Evolutionary conservation across 2,113 vertebrate genomes (phyloP), one percentile per base, ranked within the genome.

Genomic region (Turdus rufiventris): DNA sequence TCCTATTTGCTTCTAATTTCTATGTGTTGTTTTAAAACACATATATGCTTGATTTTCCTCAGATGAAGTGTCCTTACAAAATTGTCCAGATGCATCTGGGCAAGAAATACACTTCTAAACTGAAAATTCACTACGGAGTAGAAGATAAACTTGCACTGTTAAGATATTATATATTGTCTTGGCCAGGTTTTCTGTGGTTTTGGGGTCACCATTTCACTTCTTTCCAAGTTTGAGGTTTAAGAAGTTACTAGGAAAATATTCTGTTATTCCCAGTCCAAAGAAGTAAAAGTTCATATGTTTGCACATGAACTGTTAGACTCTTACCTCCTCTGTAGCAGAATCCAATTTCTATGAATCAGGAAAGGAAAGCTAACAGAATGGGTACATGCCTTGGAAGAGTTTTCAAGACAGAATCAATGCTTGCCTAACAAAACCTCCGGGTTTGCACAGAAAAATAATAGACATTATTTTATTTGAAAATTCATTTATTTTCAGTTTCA

Each of bases 101-200:
- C 42, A 88, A 80, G 23, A 91, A 93, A 67, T 63, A 43, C 4
- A 18, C 57, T 82, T 28, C 43, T 89, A 77, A 84, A 88, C 26
- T 47, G 43, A 74, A 71, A 85, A 71, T 34, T 85, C 65, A 81
- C 42, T 63, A 65, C 12, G 6, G n/a, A 87, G 24, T 71, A 43
- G 42, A 76, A 72, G 73, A 89, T 91, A 91, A 89, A 91, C 63
- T 79, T 91, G 21, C 54, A 74, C 42, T 72, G 65, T 65, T 89
- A 85, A 65, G 42, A 43, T 60, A 66, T 36, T 82, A 51, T 78
- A 57, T 80, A 88, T 73, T 93, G 47, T 47, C 40, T 87, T 94
- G 87, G 89, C 79, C 34, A 38, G 29, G 24, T 82, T 91, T 96
- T 91, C 77, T 96, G 92, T 90, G 71, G 12, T 29, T 93, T 95